Percentiles rank a stretch among this genome's conserved stretches.
Conservation (phyloP, 1,140 invertebrate genomes). For the Drosophila lini region DNA sequence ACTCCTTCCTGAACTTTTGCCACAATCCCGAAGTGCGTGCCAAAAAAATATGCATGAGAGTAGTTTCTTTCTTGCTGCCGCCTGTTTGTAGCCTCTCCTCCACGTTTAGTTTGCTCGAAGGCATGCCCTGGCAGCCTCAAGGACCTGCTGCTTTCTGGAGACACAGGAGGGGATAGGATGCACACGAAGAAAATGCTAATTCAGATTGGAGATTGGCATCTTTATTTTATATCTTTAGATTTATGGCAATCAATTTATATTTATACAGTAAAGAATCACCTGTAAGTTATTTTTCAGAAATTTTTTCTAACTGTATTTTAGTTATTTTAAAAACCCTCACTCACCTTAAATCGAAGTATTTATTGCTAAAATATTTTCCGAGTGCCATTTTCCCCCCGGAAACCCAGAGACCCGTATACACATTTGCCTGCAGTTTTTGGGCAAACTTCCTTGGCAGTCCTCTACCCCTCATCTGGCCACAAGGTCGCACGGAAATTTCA, state of each 20-base stretch:
- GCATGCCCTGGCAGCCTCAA: conserved; percentile 35
- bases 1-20: background rate
- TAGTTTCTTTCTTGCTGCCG: conserved; percentile 34
- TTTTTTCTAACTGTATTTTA: background rate
- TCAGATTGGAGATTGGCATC: no score
- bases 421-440: conserved; percentile 54
- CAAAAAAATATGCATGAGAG: conserved; percentile 61
- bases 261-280: background rate
- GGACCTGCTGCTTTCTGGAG: conserved; percentile 4
- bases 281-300: no score
- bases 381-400: background rate
- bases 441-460: conserved; percentile 10
- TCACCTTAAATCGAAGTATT: background rate
- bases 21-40: conserved; percentile 58
- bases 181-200: conserved; percentile 24
- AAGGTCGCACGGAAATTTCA: conserved; percentile 40
- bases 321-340: background rate
- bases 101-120: conserved; percentile 50
- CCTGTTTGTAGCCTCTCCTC: conserved; percentile 29
- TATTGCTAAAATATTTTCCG: background rate
- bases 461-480: conserved; percentile 18
- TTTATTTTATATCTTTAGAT: no score
- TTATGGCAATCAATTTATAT: no score
- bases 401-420: conserved; percentile 9
- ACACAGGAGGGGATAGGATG: background rate